These are phyloP conservation scores for Ivindomyrus marchei DNA, from an alignment of 2,113 vertebrate species.

Conservation along the genomic window DNA sequence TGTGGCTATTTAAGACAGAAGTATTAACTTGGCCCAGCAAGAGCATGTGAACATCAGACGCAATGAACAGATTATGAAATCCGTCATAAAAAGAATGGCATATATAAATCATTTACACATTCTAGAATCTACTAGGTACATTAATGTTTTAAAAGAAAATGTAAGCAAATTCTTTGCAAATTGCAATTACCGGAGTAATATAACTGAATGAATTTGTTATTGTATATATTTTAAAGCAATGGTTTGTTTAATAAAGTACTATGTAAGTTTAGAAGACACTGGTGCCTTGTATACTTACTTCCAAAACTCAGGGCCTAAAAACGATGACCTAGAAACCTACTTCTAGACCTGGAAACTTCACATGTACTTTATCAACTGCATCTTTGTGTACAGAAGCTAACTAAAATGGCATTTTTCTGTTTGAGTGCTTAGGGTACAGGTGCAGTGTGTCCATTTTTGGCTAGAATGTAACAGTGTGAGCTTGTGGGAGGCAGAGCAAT, in stretches of 20 bases:
- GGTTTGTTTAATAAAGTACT: not conserved
- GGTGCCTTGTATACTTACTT: not conserved
- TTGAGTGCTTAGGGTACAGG: not conserved
- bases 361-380: slow-evolving; percentile 2
- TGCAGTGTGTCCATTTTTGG: not conserved
- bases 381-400: not conserved
- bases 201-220: not conserved
- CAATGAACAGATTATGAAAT: not conserved
- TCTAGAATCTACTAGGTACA: not conserved
- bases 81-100: not conserved
- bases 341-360: slow-evolving; percentile 9
- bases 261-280: not conserved
- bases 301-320: not conserved
- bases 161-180: not conserved
- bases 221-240: not conserved
- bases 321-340: slow-evolving; percentile 4
- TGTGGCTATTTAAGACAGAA: not conserved
- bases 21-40: not conserved
- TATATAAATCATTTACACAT: not conserved
- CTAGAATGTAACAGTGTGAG: not conserved
- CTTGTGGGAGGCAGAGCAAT: not conserved
- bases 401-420: not conserved
- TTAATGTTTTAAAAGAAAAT: not conserved
- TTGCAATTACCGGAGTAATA: not conserved
- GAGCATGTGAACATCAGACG: not conserved